Conservation (phyloP, 2,888 invertebrate species). For the Callinectes sapidus region DNA sequence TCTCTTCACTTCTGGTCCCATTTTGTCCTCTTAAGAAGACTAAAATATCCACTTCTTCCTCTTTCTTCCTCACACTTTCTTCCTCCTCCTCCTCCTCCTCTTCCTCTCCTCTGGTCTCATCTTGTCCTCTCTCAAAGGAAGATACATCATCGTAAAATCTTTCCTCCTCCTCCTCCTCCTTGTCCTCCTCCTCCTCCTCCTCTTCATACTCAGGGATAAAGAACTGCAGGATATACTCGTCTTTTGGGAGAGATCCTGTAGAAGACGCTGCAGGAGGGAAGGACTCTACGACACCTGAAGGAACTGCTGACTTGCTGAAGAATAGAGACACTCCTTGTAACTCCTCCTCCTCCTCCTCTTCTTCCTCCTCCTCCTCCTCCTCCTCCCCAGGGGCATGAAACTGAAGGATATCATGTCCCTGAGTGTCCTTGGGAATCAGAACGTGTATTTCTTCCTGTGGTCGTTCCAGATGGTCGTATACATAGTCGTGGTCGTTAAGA, state of each 20-base stretch:
- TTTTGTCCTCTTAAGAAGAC: too few species aligned
- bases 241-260: background rate
- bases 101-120: background rate
- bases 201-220: conserved; percentile 45
- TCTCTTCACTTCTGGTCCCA: too few species aligned
- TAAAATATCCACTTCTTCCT: too few species aligned
- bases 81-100: background rate
- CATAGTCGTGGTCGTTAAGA: background rate
- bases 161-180: background rate
- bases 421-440: background rate
- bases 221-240: conserved; percentile 29
- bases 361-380: background rate
- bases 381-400: background rate
- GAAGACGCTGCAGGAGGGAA: background rate
- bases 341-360: background rate
- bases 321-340: background rate
- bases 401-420: background rate
- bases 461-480: background rate
- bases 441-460: background rate
- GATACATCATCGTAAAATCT: background rate
- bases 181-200: background rate
- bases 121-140: background rate
- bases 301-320: background rate
- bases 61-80: too few species aligned
- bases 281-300: background rate